These are phyloP conservation scores for Venustaconcha ellipsiformis DNA, from an alignment of 1,140 invertebrate species.

Conservation along the genomic window DNA sequence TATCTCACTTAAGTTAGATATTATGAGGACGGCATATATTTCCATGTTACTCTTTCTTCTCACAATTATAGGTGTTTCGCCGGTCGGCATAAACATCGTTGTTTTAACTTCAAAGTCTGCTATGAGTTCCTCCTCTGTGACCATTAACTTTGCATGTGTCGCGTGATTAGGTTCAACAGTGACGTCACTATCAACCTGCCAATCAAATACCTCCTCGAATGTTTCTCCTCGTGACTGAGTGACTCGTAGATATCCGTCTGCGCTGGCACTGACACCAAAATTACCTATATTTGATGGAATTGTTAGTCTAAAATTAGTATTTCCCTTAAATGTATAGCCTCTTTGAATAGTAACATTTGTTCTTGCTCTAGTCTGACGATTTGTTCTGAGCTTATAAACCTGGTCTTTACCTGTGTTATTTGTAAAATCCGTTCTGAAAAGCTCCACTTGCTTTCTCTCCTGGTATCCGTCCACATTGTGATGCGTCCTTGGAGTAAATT, in stretches of 20 bases:
- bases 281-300: constrained; percentile 46
- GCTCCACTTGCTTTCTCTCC: constrained; percentile 46
- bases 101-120: constrained; percentile 53
- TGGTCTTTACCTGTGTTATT: constrained; percentile 53
- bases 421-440: constrained; percentile 45
- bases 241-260: constrained; percentile 45
- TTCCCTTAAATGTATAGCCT: constrained; percentile 44
- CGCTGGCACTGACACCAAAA: constrained; percentile 48
- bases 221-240: constrained; percentile 44
- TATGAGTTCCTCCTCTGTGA: constrained; percentile 52
- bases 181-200: constrained; percentile 54
- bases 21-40: constrained; percentile 48
- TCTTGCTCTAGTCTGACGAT: constrained; percentile 49
- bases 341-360: constrained; percentile 47
- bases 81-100: constrained; percentile 46
- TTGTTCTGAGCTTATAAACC: constrained; percentile 51
- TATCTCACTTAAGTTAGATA: constrained; percentile 46
- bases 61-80: constrained; percentile 46
- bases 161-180: constrained; percentile 51
- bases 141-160: constrained; percentile 43
- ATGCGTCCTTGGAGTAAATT: constrained; percentile 35
- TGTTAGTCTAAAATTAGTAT: constrained; percentile 48
- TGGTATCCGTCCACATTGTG: constrained; percentile 32
- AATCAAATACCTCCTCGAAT: constrained; percentile 47
- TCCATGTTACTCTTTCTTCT: constrained; percentile 43